Base-by-base conservation (phyloP, 2,113 vertebrate genomes). In the Sorex fumeus region DNA sequence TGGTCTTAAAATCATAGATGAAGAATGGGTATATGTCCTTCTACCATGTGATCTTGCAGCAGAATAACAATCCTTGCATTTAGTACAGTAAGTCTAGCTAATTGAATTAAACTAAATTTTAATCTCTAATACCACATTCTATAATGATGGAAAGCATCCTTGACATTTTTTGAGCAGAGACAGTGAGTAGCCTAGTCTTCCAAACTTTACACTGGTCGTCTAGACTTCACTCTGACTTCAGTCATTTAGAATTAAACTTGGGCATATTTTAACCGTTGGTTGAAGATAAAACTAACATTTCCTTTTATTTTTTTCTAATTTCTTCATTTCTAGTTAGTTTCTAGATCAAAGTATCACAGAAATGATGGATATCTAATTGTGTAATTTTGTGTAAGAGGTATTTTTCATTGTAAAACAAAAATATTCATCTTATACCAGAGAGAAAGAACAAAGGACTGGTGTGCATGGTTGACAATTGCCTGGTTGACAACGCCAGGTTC, bases 331-430 rank as follows among this genome's bases (percentile, higher is more conserved):
- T 45, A 25, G 3, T 86, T 67, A 83, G 9, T 21, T 40, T 82
- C 79, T 43, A 92, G 71, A 79, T 21, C 72, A 62, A 28, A 88
- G 74, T 82, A 40, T 71, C 32, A 83, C 66, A 89, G 32, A 84
- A 89, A 79, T 8, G 12, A 86, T 53, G 62, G 77, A 53, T 6
- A 18, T 60, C 23, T 71, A 64, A 88, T 45, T 83, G 32, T 36
- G 0, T 47, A 87, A 79, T 88, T 89, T 79, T 88, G 23, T 57
- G 40, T 66, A 88, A 77, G 18, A 85, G 28, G 16, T 11, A 87
- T 66, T 81, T 93, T 91, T 89, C 19, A 76, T 79, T 79, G 43
- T 76, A 50, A 79, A 92, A 84, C 19, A 19, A 60, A 60, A 19
- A 60, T 60, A 60, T 6, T 60, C 13, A 57, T 57, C 53, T 18